Evolutionary conservation across 2,888 invertebrate genomes (phyloP), one percentile per base, ranked within the genome.

Genomic region (Oligia latruncula): DNA sequence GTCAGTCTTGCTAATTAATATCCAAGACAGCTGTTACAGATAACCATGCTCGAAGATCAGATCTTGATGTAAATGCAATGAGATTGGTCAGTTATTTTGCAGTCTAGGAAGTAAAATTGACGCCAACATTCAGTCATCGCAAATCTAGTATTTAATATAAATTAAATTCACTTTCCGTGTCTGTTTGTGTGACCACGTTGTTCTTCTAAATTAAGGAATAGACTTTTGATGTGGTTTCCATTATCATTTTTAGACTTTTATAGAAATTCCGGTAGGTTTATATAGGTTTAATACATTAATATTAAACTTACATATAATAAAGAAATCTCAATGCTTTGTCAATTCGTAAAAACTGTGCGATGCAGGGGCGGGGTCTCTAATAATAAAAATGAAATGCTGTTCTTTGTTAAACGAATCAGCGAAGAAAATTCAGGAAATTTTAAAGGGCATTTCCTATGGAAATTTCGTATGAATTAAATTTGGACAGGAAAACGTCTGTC

Each of bases 121-220:
- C 43, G 67, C 71, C 64, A 72, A 64, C 35, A 72, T 74, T 35
- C 23, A 62, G 9, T 49, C 55, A n/a, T 76, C n/a, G 8, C 49
- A 64, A 77, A 49, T 58, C 62, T 64, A 65, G 40, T 60, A 64
- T 35, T 67, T 77, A 67, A 15, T 70, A 4, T n/a, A n/a, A 60
- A 60, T 60, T n/a, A 60, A 60, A n/a, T 4, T n/a, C 13, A n/a
- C n/a, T 60, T n/a, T n/a, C 13, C 23, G 13, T 60, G 60, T 60
- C 60, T 13, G 1, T 9, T 11, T 60, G 58, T n/a, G 60, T n/a
- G 1, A 60, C n/a, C n/a, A 4, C 60, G 11, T n/a, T 1, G n/a
- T 60, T 60, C 60, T 60, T 60, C n/a, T 60, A n/a, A 60, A 23
- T 9, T 60, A 60, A 1, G 4, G 3, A n/a, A 13, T n/a, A 4